Base-by-base conservation (phyloP, 2,888 invertebrate species). In the Gryllus longicercus region DNA sequence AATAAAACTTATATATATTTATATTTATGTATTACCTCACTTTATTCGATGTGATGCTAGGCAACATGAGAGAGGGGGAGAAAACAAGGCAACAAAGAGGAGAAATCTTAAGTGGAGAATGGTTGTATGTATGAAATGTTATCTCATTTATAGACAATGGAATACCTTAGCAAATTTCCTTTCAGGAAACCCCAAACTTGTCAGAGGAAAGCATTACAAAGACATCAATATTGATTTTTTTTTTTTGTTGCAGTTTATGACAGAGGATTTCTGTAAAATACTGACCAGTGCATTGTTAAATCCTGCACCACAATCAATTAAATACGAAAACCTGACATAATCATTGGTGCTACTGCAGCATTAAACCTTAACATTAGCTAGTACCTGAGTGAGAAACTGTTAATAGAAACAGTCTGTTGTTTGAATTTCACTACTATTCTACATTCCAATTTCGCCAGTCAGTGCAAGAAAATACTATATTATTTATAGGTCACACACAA, bases 41-140 rank as follows among this genome's bases (percentile, higher is more conserved):
- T 82, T 79, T 80, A 77, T 82, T 82, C 82, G 79, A 80, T 79
- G 74, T 79, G 82, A 80, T 82, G 80, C 74, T 79, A 76, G 78
- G 78, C 80, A 81, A 75, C 51, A 78, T 63, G 76, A 21, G 38
- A 77, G 77, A 75, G 51, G 78, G 78, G 76, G 79, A 80, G 78
- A 75, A 51, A 51, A 75, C 75, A 23, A 75, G 38, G 38, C 14
- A 14, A 75, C 16, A 16, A 75, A n/a, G 23, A 21, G 38, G 23
- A 75, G 75, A 75, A 75, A 75, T 25, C 14, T 3, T 75, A 75
- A 75, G 38, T 74, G 75, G 75, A 23, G n/a, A 75, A 23, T 75
- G 12, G 38, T 21, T 25, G 14, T 18, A 63, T 14, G n/a, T 63
- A 63, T n/a, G 63, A 63, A 18, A n/a, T 63, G 63, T 63, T 63